Evolutionary conservation across 2,888 invertebrate genomes (phyloP), one percentile per base, ranked within the genome.

Genomic region (Ophion ellenae): DNA sequence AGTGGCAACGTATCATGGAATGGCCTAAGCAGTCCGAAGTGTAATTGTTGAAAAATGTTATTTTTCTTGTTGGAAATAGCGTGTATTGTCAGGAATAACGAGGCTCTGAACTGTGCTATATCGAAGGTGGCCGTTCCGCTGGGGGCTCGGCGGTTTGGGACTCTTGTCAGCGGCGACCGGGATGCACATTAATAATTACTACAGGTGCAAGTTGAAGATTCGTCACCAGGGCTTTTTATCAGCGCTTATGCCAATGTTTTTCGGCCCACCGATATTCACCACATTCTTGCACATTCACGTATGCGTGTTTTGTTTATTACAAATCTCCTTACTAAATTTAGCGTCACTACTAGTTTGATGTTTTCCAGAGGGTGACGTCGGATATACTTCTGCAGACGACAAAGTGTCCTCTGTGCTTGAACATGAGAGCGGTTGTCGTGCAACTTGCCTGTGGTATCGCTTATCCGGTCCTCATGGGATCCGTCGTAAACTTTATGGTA

Each of bases 381-480:
- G 93, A 95, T 24, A 93, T 97, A 82, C 87, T 97, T 3, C 88
- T 97, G 28, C 94, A 95, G 91, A 95, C 94, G 53, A 93, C 94
- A 0, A 87, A 91, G 1, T 97, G 97, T 90, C 95, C 96, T 0
- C 90, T 96, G 6, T 97, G 97, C 91, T 90, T 95, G 36, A 96
- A 97, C 94, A 86, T 96, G 0, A 95, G 95, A 85, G 95, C 97
- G 40, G 94, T 95, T 2, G 92, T 94, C 0, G 88, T 96, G 32
- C 97, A 97, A 93, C 89, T 94, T 0, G 88, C 90, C 0, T 83
- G 95, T 6, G 96, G 96, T 0, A 90, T 95, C 0, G 88, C 95
- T 3, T 96, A 97, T 91, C 97, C 97, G 0, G 91, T 96, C 88
- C 59, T 96, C 1, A 89, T 97, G 67, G 95, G 95, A 2, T 96